phyloP scores from a whole-genome alignment of 1,140 invertebrate species.

The Eurosta solidaginis region DNA sequence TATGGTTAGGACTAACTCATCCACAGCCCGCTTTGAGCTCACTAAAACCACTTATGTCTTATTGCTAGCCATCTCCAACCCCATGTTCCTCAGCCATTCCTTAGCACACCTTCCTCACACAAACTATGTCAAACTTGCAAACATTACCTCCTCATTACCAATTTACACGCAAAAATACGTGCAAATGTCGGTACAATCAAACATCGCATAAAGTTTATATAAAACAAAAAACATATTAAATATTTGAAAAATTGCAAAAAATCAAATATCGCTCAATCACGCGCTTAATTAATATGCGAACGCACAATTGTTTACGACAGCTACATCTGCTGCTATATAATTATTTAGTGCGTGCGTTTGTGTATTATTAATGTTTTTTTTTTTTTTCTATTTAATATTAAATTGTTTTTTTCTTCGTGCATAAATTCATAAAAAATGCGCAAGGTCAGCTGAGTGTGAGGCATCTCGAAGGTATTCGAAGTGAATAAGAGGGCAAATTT shows the following conservation, averaged over 20 bases:
- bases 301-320: neutral
- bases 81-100: too few relatives aligned
- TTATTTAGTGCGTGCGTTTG: neutral
- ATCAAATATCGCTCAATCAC: neutral
- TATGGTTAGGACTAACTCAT: too few relatives aligned
- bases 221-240: neutral
- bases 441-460: neutral
- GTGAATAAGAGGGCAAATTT: too few relatives aligned
- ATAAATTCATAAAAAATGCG: slow-evolving; percentile 21
- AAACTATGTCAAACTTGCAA: too few relatives aligned
- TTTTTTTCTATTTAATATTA: too few relatives aligned
- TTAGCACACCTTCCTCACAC: too few relatives aligned
- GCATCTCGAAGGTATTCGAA: neutral
- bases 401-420: neutral
- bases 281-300: slow-evolving; percentile 19
- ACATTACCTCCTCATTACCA: too few relatives aligned
- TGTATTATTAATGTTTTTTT: neutral
- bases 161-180: neutral
- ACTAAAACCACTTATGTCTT: too few relatives aligned
- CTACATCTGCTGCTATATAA: neutral
- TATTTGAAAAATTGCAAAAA: neutral
- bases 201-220: neutral
- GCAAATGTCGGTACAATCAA: neutral
- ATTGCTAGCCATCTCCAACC: too few relatives aligned
- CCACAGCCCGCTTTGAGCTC: too few relatives aligned